Percentiles rank a stretch among this genome's conserved stretches.
These are phyloP conservation scores for Drosophila tanythrix DNA, from an alignment of 2,888 invertebrate species.

Conservation along the genomic window DNA sequence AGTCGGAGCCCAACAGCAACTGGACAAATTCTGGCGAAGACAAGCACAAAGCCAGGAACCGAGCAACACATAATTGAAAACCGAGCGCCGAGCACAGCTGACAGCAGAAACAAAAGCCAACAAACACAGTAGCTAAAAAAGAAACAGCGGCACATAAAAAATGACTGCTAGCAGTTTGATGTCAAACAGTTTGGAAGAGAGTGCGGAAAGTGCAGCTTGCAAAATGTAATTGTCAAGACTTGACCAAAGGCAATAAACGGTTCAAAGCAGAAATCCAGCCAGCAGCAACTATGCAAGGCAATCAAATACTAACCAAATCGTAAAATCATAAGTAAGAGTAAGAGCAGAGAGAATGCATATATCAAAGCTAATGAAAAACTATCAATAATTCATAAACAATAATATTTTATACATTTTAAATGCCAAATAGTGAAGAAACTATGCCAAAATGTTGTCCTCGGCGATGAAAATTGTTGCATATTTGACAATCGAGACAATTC, in stretches of 20 bases:
- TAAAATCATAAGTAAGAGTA: neutral
- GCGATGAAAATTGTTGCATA: neutral
- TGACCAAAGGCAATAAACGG: conserved; percentile 54
- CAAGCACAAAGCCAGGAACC: conserved; percentile 52
- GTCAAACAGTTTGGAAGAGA: neutral
- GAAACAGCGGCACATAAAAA: conserved; percentile 15
- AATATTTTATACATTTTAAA: neutral
- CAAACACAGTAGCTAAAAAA: conserved; percentile 5
- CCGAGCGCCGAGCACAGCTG: conserved; percentile 10
- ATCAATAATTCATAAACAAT: neutral
- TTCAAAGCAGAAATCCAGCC: conserved; percentile 56
- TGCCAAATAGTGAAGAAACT: neutral
- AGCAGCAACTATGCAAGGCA: conserved; percentile 23
- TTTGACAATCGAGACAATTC: neutral
- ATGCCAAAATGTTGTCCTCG: neutral
- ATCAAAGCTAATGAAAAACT: neutral
- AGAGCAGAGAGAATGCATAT: neutral
- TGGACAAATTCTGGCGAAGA: conserved; percentile 29
- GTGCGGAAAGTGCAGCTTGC: neutral
- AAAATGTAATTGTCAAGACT: conserved; percentile 32
- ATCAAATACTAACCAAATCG: neutral
- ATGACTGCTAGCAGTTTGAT: conserved; percentile 22
- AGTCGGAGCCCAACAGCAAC: conserved; percentile 28
- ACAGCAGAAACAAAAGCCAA: conserved; percentile 17
- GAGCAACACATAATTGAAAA: conserved; percentile 19